Evolutionary conservation across 2,888 invertebrate species (phyloP).

Genomic region (Drosophila neotestacea): DNA sequence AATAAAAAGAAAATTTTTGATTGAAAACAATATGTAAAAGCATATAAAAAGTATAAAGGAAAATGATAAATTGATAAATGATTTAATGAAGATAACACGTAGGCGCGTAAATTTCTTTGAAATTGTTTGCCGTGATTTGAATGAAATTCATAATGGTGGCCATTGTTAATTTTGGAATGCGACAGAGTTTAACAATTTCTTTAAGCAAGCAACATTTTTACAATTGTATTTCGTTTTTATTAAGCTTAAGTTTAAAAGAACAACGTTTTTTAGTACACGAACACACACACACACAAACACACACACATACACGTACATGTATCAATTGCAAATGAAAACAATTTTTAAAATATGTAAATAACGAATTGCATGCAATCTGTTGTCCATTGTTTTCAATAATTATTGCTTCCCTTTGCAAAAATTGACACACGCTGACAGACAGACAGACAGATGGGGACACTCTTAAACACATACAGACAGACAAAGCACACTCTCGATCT

Average conservation of each 20-base stretch:
- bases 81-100: slow-evolving; percentile 37
- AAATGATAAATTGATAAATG: slow-evolving; percentile 21
- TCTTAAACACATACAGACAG: slow-evolving; percentile 18
- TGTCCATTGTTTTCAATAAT: slow-evolving; percentile 21
- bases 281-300: slow-evolving; percentile 23
- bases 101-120: slow-evolving; percentile 72
- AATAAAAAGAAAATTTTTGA: slow-evolving; percentile 13
- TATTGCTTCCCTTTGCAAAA: slow-evolving; percentile 53
- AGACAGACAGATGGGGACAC: slow-evolving; percentile 10
- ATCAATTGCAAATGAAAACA: slow-evolving; percentile 13
- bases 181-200: slow-evolving; percentile 65
- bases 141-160: slow-evolving; percentile 85
- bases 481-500: slow-evolving; percentile 53
- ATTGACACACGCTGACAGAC: slow-evolving; percentile 23
- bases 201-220: slow-evolving; percentile 69
- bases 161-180: slow-evolving; percentile 78
- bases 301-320: slow-evolving; percentile 14
- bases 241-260: slow-evolving; percentile 70
- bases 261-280: slow-evolving; percentile 27
- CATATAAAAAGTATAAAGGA: slow-evolving; percentile 23
- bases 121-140: slow-evolving; percentile 83
- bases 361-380: slow-evolving; percentile 1
- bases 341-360: slow-evolving; percentile 12
- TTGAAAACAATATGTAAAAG: slow-evolving; percentile 4
- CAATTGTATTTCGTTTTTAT: slow-evolving; percentile 81